These are phyloP conservation scores for Sorex araneus DNA, from an alignment of 2,113 vertebrate species.

Conservation along the genomic window DNA sequence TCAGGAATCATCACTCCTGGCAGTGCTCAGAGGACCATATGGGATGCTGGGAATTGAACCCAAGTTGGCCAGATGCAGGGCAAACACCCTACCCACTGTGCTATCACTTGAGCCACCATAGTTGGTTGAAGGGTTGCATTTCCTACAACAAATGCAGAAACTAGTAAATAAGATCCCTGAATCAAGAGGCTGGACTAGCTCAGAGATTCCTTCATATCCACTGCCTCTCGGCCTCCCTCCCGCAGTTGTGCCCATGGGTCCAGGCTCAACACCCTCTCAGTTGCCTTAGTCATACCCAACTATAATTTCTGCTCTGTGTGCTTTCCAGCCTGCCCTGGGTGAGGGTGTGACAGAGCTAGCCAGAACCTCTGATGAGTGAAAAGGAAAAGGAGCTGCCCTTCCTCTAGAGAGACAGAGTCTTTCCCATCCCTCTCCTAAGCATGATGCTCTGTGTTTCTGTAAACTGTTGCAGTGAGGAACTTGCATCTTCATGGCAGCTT, in stretches of 20 bases:
- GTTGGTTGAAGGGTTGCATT: no score
- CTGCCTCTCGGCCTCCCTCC: neutral
- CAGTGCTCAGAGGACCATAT: no score
- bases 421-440: no score
- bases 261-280: neutral
- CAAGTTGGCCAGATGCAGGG: no score
- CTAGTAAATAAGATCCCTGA: neutral
- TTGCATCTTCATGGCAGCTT: neutral
- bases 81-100: no score
- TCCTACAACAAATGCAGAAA: conserved; percentile 23
- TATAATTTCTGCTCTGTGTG: neutral
- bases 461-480: neutral
- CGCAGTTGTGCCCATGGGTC: accelerated
- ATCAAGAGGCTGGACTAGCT: neutral
- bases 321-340: neutral
- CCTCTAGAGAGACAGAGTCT: no score
- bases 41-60: no score
- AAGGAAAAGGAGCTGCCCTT: no score
- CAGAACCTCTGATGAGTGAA: no score
- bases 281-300: neutral
- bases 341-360: neutral
- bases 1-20: no score
- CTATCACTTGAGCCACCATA: no score
- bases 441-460: no score
- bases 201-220: neutral